Base-by-base conservation (phyloP, 1,140 invertebrate genomes). In the Chionoecetes opilio region DNA sequence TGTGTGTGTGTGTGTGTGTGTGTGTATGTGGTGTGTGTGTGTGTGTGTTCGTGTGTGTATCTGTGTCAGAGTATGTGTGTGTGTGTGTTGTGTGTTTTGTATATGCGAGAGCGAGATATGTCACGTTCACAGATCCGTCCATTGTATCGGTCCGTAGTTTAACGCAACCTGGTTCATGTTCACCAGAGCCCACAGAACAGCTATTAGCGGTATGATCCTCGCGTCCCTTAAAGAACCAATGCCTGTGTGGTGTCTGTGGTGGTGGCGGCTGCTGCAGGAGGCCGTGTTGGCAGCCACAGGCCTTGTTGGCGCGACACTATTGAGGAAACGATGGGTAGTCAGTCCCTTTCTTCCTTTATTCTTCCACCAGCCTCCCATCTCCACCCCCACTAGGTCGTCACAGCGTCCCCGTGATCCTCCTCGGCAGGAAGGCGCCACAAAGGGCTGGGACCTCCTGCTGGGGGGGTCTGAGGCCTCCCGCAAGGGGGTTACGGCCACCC, bases 351-450 rank as follows among this genome's bases (percentile, higher is more conserved):
- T 75, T 8, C 63, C n/a, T 17, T 75, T n/a, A 5, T 75, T n/a
- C 21, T 75, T 3, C 63, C 63, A n/a, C 63, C 63, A 26, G 26
- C 63, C 63, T 75, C n/a, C 63, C 63, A n/a, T n/a, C 63, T 75
- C 63, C 63, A n/a, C 63, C 85, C 85, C 32, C 29, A 3, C 85
- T 34, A 87, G 85, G 34, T 31, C 35, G 37, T 38, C 88, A 31
- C 37, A 46, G 34, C 37, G 35, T 9, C 37, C 88, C 41, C 92
- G 75, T 84, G 91, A 38, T 31, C 29, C 35, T 26, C 26, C 41
- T 34, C 0, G 93, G 82, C 93, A 94, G 93, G 93, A 94, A 94
- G 93, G 90, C 26, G n/a, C 63, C 93, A 94, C 93, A 94, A 94
- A 90, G 93, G 41, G 63, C 63, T 41, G 53, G 63, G 87, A 82